Evolutionary conservation across 2,797 vertebrate genomes (phyloP).

Genomic region (Danio choprae): DNA sequence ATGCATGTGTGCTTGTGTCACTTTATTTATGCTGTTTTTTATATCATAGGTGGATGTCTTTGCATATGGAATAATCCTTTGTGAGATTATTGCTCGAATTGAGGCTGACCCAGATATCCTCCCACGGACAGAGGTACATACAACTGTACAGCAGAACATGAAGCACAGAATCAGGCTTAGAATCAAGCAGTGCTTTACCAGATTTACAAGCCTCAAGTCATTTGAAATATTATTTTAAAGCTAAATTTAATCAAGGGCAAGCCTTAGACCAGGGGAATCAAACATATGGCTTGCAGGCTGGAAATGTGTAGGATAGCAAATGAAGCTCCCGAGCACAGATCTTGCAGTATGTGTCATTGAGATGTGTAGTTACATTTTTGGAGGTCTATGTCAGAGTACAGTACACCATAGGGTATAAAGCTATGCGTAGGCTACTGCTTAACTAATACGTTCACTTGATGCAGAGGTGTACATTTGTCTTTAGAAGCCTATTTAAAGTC

Average conservation of each 20-base stretch:
- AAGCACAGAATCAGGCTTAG: not conserved
- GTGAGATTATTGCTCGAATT: constrained; percentile 86
- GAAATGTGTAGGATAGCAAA: no score
- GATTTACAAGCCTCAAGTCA: not conserved
- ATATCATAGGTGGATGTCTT: constrained; percentile 82
- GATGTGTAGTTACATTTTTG: no score
- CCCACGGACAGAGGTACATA: constrained; percentile 81
- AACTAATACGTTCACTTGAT: no score
- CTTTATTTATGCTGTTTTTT: not conserved
- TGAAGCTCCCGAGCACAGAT: no score
- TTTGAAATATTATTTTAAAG: not conserved
- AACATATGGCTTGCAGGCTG: not conserved
- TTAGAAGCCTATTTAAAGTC: not conserved
- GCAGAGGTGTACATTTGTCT: not conserved
- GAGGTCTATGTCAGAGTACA: no score
- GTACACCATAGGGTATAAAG: no score
- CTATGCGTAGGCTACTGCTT: no score
- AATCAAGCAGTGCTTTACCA: not conserved
- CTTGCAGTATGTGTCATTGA: no score
- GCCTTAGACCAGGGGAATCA: not conserved
- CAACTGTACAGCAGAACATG: not conserved
- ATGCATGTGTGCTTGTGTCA: not conserved
- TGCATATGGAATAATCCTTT: constrained; percentile 86
- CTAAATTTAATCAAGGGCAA: not conserved
- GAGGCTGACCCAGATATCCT: constrained; percentile 87